Base-by-base conservation (phyloP, 1,140 invertebrate genomes). In the Andrena cerasifolii region DNA sequence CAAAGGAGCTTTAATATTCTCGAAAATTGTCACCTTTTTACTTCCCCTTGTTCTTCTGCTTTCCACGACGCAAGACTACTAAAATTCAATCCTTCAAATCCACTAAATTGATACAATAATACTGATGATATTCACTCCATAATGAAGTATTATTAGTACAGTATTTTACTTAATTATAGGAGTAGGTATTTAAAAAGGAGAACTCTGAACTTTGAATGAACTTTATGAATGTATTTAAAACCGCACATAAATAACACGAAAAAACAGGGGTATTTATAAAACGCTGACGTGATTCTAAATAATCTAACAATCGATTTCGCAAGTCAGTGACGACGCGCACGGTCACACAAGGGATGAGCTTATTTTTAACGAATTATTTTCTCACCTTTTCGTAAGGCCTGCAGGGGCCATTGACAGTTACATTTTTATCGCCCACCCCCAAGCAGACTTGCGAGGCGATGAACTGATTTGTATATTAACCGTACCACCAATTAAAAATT, bases 401-500 rank as follows among this genome's bases (percentile, higher is more conserved):
- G 5, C 18, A 2, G 49, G 4, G 6, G 12, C 36, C 12, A 28
- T 28, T 7, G 36, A 5, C n/a, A 12, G 2, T 24, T 43, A 4
- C 36, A 26, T 28, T 67, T 54, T 16, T 24, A 26, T 16, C 18
- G 36, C 10, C 49, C 40, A 47, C 24, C 28, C 10, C 18, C 49
- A 14, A 18, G 2, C 28, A 53, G 53, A 53, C 31, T 53, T 53
- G 12, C 36, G 5, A 47, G 24, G 33, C 10, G 36, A 40, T 10
- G 47, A 51, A 47, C 40, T 62, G 54, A 76, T 79, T 79, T 59
- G 62, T 31, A 54, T 45, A 68, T 68, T 51, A 68, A 24, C 12
- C 36, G 14, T n/a, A 16, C 21, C 26, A 47, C 58, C 68, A 79
- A 75, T 79, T 79, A 82, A 63, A 53, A 70, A 24, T 65, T 59